Percentiles rank a stretch among this genome's conserved stretches.
phyloP scores from a whole-genome alignment of 2,113 vertebrate genomes.

The Nesoenas mayeri region DNA sequence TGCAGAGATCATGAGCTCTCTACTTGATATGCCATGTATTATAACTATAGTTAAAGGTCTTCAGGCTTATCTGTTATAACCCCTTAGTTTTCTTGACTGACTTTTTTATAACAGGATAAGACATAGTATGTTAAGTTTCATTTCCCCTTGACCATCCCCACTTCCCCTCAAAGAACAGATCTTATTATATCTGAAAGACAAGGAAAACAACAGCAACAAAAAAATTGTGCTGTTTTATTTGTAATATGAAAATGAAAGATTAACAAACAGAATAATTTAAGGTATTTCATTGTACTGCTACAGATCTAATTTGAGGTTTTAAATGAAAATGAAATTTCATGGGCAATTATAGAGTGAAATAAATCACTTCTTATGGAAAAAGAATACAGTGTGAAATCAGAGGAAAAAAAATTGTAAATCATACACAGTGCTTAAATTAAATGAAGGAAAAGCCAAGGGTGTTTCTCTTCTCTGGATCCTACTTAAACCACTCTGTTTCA shows the following conservation, averaged over 20 bases:
- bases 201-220: not conserved
- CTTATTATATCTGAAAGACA: slow-evolving; percentile 22
- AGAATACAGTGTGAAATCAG: not conserved
- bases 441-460: not conserved
- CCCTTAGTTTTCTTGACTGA: slow-evolving; percentile 37
- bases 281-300: not conserved
- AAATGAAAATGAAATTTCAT: slow-evolving; percentile 58
- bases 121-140: slow-evolving; percentile 18
- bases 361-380: slow-evolving; percentile 49
- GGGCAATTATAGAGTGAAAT: slow-evolving; percentile 45
- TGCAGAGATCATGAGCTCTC: slow-evolving; percentile 59
- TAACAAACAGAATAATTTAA: slow-evolving; percentile 31
- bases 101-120: slow-evolving; percentile 26
- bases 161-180: not conserved
- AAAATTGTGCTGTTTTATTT: not conserved
- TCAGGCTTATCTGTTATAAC: slow-evolving; percentile 62
- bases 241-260: slow-evolving; percentile 29
- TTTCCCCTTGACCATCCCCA: not conserved
- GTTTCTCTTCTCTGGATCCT: not conserved
- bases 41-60: slow-evolving; percentile 55
- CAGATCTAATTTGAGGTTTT: not conserved
- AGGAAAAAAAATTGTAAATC: slow-evolving; percentile 1
- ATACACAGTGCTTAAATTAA: not conserved
- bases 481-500: not conserved
- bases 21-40: slow-evolving; percentile 63